Evolutionary conservation across 2,113 vertebrate genomes (phyloP).

Genomic region (Setophaga kirtlandii): DNA sequence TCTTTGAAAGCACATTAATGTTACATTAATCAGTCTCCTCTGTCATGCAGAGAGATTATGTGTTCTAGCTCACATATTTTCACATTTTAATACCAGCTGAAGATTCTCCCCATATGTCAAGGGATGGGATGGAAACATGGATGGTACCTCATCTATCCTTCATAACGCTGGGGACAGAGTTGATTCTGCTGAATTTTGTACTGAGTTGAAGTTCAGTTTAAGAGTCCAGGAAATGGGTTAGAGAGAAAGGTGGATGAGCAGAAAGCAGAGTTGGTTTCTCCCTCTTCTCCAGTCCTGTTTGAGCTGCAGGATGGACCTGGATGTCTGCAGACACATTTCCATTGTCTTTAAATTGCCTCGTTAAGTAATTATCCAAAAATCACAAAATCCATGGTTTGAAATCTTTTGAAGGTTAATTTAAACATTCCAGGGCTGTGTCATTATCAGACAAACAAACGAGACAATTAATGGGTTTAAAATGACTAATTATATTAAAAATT

Average conservation of each 20-base stretch:
- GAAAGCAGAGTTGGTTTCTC: neutral
- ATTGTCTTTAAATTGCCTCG: neutral
- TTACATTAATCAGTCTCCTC: neutral
- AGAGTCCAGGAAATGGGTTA: neutral
- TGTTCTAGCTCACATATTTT: neutral
- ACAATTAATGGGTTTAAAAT: neutral
- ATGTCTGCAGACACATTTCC: neutral
- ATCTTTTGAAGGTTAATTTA: neutral
- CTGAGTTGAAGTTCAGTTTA: neutral
- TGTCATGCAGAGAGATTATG: neutral
- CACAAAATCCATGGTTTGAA: neutral
- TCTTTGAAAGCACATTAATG: neutral
- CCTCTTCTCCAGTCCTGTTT: neutral
- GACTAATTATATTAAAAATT: neutral
- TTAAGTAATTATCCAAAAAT: neutral
- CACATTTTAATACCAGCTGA: constrained; percentile 8
- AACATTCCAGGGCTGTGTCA: neutral
- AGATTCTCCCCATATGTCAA: neutral
- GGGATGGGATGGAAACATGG: neutral
- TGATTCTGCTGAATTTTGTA: neutral
- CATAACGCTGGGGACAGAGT: neutral
- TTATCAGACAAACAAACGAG: neutral
- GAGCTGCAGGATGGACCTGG: neutral
- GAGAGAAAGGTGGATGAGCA: neutral
- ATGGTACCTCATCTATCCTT: neutral